Evolutionary conservation across 2,888 invertebrate species (phyloP).

Genomic region (Ophion slaviceki): DNA sequence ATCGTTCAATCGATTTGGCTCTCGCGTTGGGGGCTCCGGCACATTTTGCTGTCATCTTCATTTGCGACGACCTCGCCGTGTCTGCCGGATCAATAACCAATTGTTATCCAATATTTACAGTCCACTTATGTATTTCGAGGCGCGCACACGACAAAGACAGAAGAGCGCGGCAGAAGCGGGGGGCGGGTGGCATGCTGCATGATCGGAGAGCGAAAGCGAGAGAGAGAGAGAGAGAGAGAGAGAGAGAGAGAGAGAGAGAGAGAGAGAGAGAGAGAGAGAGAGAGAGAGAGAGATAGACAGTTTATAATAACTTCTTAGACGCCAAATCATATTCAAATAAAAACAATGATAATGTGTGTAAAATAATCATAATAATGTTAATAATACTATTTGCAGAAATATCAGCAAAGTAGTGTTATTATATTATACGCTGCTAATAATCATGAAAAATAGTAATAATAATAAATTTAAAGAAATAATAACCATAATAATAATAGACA

Average conservation of each 20-base stretch:
- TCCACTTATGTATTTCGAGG: slow-evolving; percentile 54
- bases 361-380: no score
- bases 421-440: no score
- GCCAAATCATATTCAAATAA: no score
- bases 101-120: slow-evolving; percentile 64
- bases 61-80: slow-evolving; percentile 22
- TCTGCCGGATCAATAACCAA: slow-evolving; percentile 56
- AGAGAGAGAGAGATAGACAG: slow-evolving; percentile 17
- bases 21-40: slow-evolving; percentile 5
- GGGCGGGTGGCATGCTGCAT: not conserved
- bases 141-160: slow-evolving; percentile 16
- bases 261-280: slow-evolving; percentile 9
- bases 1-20: slow-evolving; percentile 21
- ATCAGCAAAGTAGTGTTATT: not conserved
- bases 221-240: not conserved
- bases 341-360: no score
- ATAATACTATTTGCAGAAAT: no score
- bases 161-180: not conserved
- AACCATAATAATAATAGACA: no score
- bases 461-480: no score
- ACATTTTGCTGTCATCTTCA: slow-evolving; percentile 19
- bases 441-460: no score
- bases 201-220: not conserved
- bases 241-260: slow-evolving; percentile 10
- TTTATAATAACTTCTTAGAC: no score